Percentiles rank a stretch among this genome's conserved stretches.
Evolutionary conservation across 2,888 invertebrate genomes (phyloP).

Genomic region (Stratiomys singularior): DNA sequence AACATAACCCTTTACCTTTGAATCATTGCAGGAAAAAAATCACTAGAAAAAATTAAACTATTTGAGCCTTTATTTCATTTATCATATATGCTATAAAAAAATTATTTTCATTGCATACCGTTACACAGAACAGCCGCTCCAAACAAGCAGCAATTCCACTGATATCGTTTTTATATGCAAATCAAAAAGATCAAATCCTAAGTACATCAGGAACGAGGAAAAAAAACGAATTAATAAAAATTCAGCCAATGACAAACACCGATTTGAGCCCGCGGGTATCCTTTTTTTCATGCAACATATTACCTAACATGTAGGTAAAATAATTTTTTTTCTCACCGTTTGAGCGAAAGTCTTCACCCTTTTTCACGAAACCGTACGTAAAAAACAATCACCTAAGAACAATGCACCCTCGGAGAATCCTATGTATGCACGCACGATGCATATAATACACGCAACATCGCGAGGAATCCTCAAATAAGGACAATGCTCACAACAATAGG

Average conservation of each 20-base stretch:
- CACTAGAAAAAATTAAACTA: neutral
- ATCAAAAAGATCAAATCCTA: constrained; percentile 25
- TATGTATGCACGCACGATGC: constrained; percentile 1
- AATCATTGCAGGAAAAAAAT: no score
- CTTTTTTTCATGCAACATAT: constrained; percentile 21
- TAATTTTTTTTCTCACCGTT: constrained; percentile 41
- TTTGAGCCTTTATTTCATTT: neutral
- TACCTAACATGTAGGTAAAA: constrained; percentile 29
- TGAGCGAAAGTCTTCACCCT: constrained; percentile 39
- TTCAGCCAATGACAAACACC: constrained; percentile 28
- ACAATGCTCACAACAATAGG: constrained; percentile 41
- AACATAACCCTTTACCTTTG: no score
- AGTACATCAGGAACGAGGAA: neutral
- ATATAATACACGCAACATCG: constrained; percentile 2
- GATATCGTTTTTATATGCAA: constrained; percentile 33
- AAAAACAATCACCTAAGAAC: constrained; percentile 42
- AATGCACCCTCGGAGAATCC: constrained; percentile 38
- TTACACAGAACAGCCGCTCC: constrained; percentile 2
- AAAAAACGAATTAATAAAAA: constrained; percentile 22
- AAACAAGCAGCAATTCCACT: neutral
- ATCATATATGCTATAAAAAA: constrained; percentile 17
- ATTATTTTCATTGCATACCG: constrained; percentile 31
- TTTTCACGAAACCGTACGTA: neutral
- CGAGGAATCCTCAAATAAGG: constrained; percentile 35
- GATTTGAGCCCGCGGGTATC: constrained; percentile 33